Conservation (phyloP, 1,140 invertebrate species). For the Mylabris phalerata region DNA sequence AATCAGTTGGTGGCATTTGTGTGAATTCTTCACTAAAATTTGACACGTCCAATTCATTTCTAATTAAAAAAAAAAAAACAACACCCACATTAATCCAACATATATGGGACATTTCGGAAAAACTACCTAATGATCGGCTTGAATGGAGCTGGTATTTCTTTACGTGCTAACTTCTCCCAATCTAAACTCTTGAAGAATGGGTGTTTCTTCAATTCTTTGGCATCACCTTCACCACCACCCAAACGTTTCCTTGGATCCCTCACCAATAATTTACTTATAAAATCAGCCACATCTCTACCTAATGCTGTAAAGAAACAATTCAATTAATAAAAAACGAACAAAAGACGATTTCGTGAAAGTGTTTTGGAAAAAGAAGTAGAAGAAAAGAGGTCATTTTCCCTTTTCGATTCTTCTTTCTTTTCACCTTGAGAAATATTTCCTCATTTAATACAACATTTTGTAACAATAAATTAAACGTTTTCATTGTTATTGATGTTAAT, state of each 20-base stretch:
- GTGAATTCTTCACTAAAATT: constrained; percentile 98
- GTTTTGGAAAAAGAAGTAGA: too few relatives aligned
- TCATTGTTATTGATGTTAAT: too few relatives aligned
- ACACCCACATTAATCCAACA: neutral
- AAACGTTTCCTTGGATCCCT: constrained; percentile 83
- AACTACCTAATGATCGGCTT: constrained; percentile 61
- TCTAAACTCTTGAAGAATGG: constrained; percentile 72
- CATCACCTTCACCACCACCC: constrained; percentile 73
- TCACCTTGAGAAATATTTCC: too few relatives aligned
- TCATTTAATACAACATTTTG: too few relatives aligned
- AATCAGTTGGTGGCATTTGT: constrained; percentile 79
- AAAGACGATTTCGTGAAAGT: too few relatives aligned
- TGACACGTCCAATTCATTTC: constrained; percentile 82
- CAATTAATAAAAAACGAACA: neutral
- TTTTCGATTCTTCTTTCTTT: too few relatives aligned
- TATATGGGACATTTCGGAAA: neutral
- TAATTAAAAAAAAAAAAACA: constrained; percentile 17
- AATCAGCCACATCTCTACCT: constrained; percentile 53
- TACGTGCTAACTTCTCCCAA: constrained; percentile 68
- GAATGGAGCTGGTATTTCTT: constrained; percentile 73
- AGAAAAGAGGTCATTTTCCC: too few relatives aligned
- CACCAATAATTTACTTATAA: constrained; percentile 67
- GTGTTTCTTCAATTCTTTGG: constrained; percentile 79
- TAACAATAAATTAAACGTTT: too few relatives aligned
- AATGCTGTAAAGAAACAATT: constrained; percentile 40